Evolutionary conservation across 2,113 vertebrate genomes (phyloP).

Genomic region (Polypterus bichir): DNA sequence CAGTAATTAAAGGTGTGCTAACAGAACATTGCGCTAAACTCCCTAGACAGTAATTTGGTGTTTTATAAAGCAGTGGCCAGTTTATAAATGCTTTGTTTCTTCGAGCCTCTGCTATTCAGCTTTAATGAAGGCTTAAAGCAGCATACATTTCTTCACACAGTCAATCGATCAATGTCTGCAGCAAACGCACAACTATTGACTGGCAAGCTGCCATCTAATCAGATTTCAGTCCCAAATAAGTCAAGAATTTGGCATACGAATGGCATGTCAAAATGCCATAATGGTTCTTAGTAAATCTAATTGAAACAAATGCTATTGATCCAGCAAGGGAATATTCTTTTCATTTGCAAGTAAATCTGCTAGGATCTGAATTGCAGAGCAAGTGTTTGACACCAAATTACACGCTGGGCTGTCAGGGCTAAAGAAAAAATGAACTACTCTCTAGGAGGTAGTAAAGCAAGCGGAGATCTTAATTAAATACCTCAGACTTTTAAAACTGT

Average conservation of each 20-base stretch:
- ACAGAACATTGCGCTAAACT: too few species aligned
- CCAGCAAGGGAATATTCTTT: conserved; percentile 16
- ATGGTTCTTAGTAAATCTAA: conserved; percentile 41
- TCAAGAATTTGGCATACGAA: conserved; percentile 18
- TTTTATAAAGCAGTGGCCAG: too few species aligned
- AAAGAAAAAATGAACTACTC: conserved; percentile 37
- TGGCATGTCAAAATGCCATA: conserved; percentile 31
- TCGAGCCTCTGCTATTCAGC: background rate
- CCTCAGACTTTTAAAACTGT: conserved; percentile 24
- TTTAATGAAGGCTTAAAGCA: conserved; percentile 21
- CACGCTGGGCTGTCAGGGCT: conserved; percentile 17
- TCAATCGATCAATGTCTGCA: conserved; percentile 29
- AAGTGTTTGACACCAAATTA: conserved; percentile 39
- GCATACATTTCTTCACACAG: conserved; percentile 16
- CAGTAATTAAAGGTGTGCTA: too few species aligned
- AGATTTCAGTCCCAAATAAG: conserved; percentile 23
- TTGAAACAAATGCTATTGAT: conserved; percentile 47
- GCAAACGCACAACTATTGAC: conserved; percentile 20
- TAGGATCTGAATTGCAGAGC: conserved; percentile 29
- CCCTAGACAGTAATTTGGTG: too few species aligned
- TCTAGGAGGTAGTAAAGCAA: conserved; percentile 31
- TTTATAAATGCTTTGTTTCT: too few species aligned
- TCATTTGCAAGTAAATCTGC: conserved; percentile 44
- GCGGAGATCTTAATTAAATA: conserved; percentile 43
- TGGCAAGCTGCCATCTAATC: conserved; percentile 29